Evolutionary conservation across 2,797 vertebrate species (phyloP).

Genomic region (Falco naumanni): DNA sequence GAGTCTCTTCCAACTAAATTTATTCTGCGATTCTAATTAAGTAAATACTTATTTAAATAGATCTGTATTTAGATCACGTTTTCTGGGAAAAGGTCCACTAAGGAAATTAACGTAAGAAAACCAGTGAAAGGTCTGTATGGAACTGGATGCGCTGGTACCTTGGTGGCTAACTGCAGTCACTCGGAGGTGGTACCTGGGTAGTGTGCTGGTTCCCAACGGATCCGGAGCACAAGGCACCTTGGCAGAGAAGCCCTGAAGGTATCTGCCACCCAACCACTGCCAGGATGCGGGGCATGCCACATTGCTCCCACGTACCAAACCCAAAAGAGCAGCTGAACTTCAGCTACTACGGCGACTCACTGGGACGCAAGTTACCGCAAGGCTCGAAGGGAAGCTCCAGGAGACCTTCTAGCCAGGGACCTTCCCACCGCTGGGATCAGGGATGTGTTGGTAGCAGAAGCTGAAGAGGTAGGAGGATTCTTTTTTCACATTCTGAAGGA

Average conservation of each 20-base stretch:
- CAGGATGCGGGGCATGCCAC: not conserved
- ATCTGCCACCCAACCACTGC: not conserved
- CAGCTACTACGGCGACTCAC: not conserved
- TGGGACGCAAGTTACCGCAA: not conserved
- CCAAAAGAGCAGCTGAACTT: not conserved
- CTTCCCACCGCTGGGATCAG: not conserved
- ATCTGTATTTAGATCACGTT: not conserved
- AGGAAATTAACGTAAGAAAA: not conserved
- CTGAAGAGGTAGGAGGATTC: not conserved
- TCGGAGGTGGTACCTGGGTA: too few relatives aligned
- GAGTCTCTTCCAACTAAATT: not conserved
- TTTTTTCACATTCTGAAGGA: too few relatives aligned
- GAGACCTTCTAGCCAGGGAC: not conserved
- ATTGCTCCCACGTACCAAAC: not conserved
- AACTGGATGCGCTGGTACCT: not conserved
- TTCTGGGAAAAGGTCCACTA: not conserved
- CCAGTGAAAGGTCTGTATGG: not conserved
- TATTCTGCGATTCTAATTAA: not conserved
- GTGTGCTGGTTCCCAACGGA: not conserved
- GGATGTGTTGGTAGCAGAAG: not conserved
- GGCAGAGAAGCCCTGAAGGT: not conserved
- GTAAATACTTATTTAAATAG: not conserved
- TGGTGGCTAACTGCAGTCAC: not conserved
- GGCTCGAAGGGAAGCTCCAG: not conserved
- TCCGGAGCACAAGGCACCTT: fast-evolving